These are phyloP conservation scores for Copidosoma floridanum DNA, from an alignment of 1,140 invertebrate genomes.

Conservation along the genomic window DNA sequence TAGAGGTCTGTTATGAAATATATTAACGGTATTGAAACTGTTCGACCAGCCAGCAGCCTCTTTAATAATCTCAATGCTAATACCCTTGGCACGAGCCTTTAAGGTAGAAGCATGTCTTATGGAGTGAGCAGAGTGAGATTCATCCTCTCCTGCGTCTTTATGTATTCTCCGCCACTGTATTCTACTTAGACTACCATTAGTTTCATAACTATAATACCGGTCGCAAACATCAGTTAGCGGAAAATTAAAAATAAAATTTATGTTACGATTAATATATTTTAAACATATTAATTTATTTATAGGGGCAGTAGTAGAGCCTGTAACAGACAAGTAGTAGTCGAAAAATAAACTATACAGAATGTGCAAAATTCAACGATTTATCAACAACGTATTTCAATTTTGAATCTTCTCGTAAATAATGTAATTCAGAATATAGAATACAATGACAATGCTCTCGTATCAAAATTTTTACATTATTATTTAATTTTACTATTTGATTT, in stretches of 20 bases:
- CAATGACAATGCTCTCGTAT: neutral
- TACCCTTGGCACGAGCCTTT: conserved; percentile 2
- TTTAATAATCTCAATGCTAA: conserved; percentile 31
- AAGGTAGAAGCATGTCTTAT: conserved; percentile 20
- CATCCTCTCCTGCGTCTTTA: conserved; percentile 6
- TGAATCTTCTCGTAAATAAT: neutral
- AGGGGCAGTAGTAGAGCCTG: neutral
- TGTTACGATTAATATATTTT: conserved; percentile 10
- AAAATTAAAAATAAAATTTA: neutral
- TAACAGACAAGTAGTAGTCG: neutral
- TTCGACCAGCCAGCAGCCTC: conserved; percentile 34
- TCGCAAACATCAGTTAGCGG: conserved; percentile 6
- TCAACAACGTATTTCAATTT: conserved; percentile 3
- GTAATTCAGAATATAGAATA: neutral
- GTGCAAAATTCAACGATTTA: neutral
- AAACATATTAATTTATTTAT: neutral
- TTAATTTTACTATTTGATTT: neutral
- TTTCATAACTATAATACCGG: neutral
- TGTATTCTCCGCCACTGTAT: conserved; percentile 4
- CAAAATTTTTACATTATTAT: neutral
- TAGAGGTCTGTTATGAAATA: neutral
- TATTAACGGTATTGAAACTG: neutral
- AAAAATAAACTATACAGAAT: neutral
- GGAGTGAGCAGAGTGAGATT: conserved; percentile 3
- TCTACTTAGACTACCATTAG: neutral